phyloP scores from a whole-genome alignment of 2,797 vertebrate genomes.

The Urophycis tenuis region DNA sequence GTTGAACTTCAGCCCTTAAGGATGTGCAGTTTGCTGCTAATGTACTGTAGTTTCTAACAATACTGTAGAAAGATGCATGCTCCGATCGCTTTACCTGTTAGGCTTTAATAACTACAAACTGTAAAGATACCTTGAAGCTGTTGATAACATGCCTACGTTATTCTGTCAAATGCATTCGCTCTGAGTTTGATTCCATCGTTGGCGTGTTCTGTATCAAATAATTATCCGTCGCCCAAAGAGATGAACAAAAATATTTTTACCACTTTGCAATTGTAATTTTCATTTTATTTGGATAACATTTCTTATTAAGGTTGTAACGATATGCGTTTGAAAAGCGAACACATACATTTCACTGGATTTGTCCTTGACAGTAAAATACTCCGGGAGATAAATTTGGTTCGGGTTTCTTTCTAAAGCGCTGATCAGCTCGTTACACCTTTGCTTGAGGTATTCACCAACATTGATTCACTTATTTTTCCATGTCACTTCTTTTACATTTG shows the following conservation, averaged over 20 bases:
- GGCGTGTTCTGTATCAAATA: slow-evolving; percentile 53
- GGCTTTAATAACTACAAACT: slow-evolving; percentile 86
- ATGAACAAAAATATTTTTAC: slow-evolving; percentile 37
- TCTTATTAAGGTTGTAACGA: slow-evolving; percentile 5
- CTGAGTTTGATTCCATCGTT: slow-evolving; percentile 59
- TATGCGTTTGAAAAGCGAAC: background rate
- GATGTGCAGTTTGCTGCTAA: slow-evolving; percentile 94
- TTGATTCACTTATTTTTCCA: too few species aligned
- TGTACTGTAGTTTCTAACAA: slow-evolving; percentile 77
- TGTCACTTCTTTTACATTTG: too few species aligned
- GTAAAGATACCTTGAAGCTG: slow-evolving; percentile 75
- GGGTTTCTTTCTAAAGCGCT: background rate
- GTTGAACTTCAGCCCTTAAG: slow-evolving; percentile 77
- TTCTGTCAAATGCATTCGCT: slow-evolving; percentile 59
- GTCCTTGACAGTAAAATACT: background rate
- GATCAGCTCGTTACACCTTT: background rate
- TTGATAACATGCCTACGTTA: slow-evolving; percentile 65
- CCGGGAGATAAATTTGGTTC: background rate
- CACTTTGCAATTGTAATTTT: slow-evolving; percentile 1
- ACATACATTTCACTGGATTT: background rate
- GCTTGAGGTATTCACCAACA: background rate
- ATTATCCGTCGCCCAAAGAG: slow-evolving; percentile 66
- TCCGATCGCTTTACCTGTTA: slow-evolving; percentile 79
- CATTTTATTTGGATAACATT: background rate
- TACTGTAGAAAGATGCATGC: slow-evolving; percentile 83